Evolutionary conservation across 2,888 invertebrate genomes (phyloP), one percentile per base, ranked within the genome.

Genomic region (Autographa pulchrina): DNA sequence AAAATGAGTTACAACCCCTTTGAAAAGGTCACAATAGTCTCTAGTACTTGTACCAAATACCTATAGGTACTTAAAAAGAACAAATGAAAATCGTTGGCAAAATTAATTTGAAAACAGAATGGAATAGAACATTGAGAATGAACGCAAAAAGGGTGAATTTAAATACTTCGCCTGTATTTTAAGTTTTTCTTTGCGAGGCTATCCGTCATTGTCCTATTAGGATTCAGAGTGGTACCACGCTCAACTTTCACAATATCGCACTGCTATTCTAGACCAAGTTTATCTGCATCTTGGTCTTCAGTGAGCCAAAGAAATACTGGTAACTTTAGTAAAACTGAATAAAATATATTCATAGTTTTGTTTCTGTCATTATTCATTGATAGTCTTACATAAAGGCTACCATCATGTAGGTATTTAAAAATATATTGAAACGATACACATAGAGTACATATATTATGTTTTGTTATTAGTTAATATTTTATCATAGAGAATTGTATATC

Each of bases 191-290:
- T 48, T 56, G 56, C 61, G 41, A 62, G 31, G 59, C 61, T 80
- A 85, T 88, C 78, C 75, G 78, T 89, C 86, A 85, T 76, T 81
- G 72, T 79, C 80, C 85, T 88, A 88, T 90, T 87, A 87, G 85
- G 84, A 91, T 91, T 90, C 89, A 89, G 77, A 85, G 84, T 81
- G 72, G 76, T 86, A 76, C 76, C 70, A 82, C 75, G 89, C 82
- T 83, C 80, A 92, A 91, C 88, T 92, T 92, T 89, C 84, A 88
- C 90, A 89, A 90, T 91, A 91, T 89, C 85, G 84, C 87, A 88
- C 84, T 86, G 88, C 86, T 48, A 48, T 48, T n/a, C 48, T 86
- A 86, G 85, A 87, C 77, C 80, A 88, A 88, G 88, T 91, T 90
- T 88, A 89, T 89, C 86, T 88, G 79, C 81, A 85, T 88, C 88